phyloP scores from a whole-genome alignment of 2,113 vertebrate species.

The Apistogramma diplotaenia region DNA sequence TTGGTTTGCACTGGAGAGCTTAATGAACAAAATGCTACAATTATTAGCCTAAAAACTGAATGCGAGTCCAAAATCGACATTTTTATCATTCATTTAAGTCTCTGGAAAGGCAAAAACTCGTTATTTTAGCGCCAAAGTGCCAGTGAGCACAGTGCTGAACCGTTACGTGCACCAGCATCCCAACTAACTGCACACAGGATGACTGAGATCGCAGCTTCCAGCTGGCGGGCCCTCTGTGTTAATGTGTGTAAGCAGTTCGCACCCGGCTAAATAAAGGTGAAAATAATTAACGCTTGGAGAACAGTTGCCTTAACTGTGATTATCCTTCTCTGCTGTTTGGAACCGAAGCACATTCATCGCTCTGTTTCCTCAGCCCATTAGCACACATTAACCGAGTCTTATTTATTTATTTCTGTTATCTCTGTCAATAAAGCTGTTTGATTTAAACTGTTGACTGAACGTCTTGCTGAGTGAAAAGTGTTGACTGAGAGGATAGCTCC shows the following conservation, averaged over 20 bases:
- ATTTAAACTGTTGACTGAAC: slow-evolving; percentile 16
- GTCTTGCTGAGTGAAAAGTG: background rate
- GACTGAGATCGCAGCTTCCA: slow-evolving; percentile 15
- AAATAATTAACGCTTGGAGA: slow-evolving; percentile 26
- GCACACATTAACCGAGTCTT: background rate
- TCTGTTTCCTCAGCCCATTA: slow-evolving; percentile 20
- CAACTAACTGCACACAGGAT: slow-evolving; percentile 3
- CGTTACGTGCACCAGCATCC: background rate
- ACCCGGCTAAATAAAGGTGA: slow-evolving; percentile 41
- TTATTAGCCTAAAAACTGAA: too few species aligned
- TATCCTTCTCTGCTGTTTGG: slow-evolving; percentile 28
- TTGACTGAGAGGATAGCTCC: background rate
- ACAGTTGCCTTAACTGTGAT: slow-evolving; percentile 37
- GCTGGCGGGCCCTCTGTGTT: slow-evolving; percentile 3
- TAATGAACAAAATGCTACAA: background rate
- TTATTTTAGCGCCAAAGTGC: background rate
- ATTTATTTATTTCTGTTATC: background rate
- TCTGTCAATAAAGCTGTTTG: slow-evolving; percentile 25
- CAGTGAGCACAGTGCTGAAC: background rate
- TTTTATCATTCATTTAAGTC: background rate
- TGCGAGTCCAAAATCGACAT: background rate
- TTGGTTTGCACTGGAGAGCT: background rate
- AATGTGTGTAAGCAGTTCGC: slow-evolving; percentile 24
- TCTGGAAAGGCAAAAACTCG: background rate
- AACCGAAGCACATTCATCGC: slow-evolving; percentile 25